A percentile compares a stretch with the other conserved stretches of the same genome.
These are phyloP conservation scores for Leptinotarsa undecemlineata DNA, from an alignment of 1,140 invertebrate species.

Conservation along the genomic window DNA sequence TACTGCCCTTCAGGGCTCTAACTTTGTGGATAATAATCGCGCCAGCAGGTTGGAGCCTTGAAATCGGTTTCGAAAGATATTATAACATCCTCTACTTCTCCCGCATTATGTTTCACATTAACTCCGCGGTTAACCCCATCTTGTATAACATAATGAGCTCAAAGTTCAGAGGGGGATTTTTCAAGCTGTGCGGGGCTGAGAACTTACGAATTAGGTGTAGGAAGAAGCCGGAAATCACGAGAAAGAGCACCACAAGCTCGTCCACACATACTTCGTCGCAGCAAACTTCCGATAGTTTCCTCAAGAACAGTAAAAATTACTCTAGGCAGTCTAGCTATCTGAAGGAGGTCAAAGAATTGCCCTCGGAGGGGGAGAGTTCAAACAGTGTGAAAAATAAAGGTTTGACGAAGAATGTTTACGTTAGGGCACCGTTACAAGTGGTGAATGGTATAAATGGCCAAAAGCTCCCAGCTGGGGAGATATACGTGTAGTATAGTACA, in stretches of 20 bases:
- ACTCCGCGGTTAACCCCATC: slow-evolving; percentile 89
- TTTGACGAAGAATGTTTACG: slow-evolving; percentile 38
- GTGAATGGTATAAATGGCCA: slow-evolving; percentile 33
- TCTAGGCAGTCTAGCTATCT: slow-evolving; percentile 43
- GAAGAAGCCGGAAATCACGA: slow-evolving; percentile 46
- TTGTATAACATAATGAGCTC: slow-evolving; percentile 90
- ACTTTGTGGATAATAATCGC: slow-evolving; percentile 83
- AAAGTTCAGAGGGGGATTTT: slow-evolving; percentile 84
- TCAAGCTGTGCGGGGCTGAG: slow-evolving; percentile 61
- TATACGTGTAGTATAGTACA: slow-evolving; percentile 40
- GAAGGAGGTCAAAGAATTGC: slow-evolving; percentile 45
- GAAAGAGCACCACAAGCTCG: slow-evolving; percentile 53
- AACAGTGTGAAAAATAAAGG: slow-evolving; percentile 29
- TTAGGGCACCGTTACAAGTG: slow-evolving; percentile 42
- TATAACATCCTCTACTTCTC: slow-evolving; percentile 86
- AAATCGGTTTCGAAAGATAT: slow-evolving; percentile 76
- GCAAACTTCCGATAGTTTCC: slow-evolving; percentile 50
- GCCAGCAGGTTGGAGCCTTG: slow-evolving; percentile 63
- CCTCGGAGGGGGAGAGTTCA: slow-evolving; percentile 29
- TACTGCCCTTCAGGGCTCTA: slow-evolving; percentile 83
- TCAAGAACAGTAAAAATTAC: slow-evolving; percentile 44
- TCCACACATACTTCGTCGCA: slow-evolving; percentile 51
- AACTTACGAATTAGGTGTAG: slow-evolving; percentile 38
- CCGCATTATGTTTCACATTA: slow-evolving; percentile 84
- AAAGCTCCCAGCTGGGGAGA: slow-evolving; percentile 44